Percentiles rank a stretch among this genome's conserved stretches.
phyloP scores from a whole-genome alignment of 1,140 invertebrate genomes.

The Monomorium pharaonis region DNA sequence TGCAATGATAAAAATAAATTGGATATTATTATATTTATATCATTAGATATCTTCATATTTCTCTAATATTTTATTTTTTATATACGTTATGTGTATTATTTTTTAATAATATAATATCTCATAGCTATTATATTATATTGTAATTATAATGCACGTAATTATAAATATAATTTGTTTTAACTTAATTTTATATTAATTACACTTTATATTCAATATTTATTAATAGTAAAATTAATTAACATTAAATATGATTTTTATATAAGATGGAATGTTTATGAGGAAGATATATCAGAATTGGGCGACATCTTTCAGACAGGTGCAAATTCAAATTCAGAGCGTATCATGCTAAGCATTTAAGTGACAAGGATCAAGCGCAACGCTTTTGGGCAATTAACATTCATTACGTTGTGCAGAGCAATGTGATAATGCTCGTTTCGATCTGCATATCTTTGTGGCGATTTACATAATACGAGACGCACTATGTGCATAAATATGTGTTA shows the following conservation, averaged over 20 bases:
- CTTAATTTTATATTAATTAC: not conserved
- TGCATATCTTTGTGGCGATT: slow-evolving; percentile 29
- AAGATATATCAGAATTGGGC: not conserved
- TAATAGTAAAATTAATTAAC: not conserved
- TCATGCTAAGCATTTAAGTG: not conserved
- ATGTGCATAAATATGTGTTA: slow-evolving; percentile 10
- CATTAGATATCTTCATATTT: not conserved
- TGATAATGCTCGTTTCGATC: slow-evolving; percentile 27
- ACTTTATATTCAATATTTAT: not conserved
- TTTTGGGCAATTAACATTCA: slow-evolving; percentile 38
- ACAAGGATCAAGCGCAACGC: not conserved
- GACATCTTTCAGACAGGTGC: not conserved
- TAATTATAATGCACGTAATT: not conserved
- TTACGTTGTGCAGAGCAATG: not conserved
- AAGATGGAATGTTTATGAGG: not conserved
- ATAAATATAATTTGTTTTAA: no score
- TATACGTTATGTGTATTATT: not conserved
- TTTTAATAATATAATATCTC: not conserved
- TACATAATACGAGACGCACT: slow-evolving; percentile 27
- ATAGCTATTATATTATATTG: no score
- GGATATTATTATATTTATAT: not conserved
- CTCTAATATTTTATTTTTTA: not conserved
- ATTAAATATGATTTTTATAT: not conserved
- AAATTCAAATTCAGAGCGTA: not conserved
- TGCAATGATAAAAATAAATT: not conserved